Conservation (phyloP, 1,140 invertebrate species). For the Atta texana region DNA sequence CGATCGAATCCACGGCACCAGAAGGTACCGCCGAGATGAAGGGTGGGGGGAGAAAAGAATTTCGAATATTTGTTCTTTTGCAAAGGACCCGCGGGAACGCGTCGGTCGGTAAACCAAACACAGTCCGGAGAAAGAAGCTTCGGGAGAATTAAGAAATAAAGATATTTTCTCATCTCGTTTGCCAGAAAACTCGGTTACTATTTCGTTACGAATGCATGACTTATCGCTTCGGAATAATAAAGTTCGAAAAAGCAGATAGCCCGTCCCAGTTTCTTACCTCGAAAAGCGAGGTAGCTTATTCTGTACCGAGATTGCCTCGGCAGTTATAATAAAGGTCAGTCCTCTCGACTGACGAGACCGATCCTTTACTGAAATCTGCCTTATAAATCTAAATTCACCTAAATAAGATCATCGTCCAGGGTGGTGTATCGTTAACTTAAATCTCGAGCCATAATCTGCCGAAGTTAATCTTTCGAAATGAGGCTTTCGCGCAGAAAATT, state of each 20-base stretch:
- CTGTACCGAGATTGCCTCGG: slow-evolving; percentile 19
- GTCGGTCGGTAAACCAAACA: too few species aligned
- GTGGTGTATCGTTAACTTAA: slow-evolving; percentile 7
- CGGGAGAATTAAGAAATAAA: slow-evolving; percentile 17
- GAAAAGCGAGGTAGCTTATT: background rate
- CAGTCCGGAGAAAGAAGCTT: background rate
- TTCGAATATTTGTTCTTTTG: slow-evolving; percentile 32
- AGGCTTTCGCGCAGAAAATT: slow-evolving; percentile 17
- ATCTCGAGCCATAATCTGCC: slow-evolving; percentile 11
- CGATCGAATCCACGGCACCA: slow-evolving; percentile 49
- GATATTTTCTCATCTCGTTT: background rate
- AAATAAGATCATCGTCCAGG: slow-evolving; percentile 4
- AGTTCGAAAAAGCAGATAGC: slow-evolving; percentile 34
- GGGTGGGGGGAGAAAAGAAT: background rate
- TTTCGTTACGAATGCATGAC: slow-evolving; percentile 69
- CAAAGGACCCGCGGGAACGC: background rate
- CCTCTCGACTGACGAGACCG: background rate
- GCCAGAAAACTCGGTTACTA: slow-evolving; percentile 28
- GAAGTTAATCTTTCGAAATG: background rate
- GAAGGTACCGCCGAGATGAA: background rate
- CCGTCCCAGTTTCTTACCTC: slow-evolving; percentile 4
- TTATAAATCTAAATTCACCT: slow-evolving; percentile 12
- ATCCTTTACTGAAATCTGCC: slow-evolving; percentile 14
- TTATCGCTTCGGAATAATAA: slow-evolving; percentile 43
- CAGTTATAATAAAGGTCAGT: slow-evolving; percentile 34